Conservation (phyloP, 2,113 vertebrate genomes). For the Tragelaphus strepsiceros region DNA sequence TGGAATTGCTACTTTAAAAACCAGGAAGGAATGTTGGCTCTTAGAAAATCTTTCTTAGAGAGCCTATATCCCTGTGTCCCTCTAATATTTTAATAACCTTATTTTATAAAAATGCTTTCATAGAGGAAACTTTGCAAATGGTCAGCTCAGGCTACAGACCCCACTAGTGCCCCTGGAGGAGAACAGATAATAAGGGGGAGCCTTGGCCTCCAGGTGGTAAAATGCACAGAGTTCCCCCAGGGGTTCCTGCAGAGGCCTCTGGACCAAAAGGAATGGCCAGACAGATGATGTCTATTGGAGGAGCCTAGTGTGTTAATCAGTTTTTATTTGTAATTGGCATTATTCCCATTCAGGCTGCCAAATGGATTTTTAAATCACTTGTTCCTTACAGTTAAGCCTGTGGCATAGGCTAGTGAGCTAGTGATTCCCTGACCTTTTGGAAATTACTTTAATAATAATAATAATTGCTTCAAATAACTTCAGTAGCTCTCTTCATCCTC, state of each 20-base stretch:
- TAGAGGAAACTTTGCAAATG: neutral
- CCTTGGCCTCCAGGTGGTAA: neutral
- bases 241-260: neutral
- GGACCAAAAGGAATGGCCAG: neutral
- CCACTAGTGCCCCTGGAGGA: neutral
- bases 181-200: neutral
- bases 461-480: neutral
- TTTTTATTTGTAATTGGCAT: neutral
- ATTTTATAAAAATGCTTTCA: constrained; percentile 21
- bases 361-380: neutral
- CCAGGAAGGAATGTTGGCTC: neutral
- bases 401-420: neutral
- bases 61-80: neutral
- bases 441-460: neutral
- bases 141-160: neutral
- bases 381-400: neutral
- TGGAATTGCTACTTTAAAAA: neutral
- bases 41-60: constrained; percentile 7
- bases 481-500: neutral
- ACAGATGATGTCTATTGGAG: neutral
- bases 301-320: neutral
- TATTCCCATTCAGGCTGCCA: neutral
- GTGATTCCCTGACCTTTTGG: neutral
- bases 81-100: neutral
- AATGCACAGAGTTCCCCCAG: neutral